Percentiles rank a stretch among this genome's conserved stretches.
phyloP scores from a whole-genome alignment of 2,113 vertebrate genomes.

The Thamnophis sirtalis region DNA sequence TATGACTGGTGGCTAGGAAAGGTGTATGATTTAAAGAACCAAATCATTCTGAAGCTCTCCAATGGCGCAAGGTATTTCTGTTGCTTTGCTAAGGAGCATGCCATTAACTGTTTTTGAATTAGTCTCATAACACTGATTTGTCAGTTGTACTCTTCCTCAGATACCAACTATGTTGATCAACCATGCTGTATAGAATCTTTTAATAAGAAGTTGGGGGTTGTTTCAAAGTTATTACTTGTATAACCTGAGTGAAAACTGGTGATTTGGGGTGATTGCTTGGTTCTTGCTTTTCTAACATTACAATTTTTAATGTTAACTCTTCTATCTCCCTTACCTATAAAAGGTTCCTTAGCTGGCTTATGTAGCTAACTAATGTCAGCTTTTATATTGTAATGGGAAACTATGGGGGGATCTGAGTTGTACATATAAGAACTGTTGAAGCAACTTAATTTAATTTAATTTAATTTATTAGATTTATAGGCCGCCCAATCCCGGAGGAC shows the following conservation, averaged over 20 bases:
- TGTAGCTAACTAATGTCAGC: background rate
- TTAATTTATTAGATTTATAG: too few relatives aligned
- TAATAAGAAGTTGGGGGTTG: background rate
- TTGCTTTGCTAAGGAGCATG: background rate
- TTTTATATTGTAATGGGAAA: background rate
- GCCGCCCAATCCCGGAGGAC: too few relatives aligned
- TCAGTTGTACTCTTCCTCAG: background rate
- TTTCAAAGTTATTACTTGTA: background rate
- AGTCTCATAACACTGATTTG: background rate
- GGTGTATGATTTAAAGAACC: constrained; percentile 96
- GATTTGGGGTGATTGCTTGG: background rate
- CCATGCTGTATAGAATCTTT: background rate
- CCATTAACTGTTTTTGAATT: background rate
- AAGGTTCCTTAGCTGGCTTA: background rate
- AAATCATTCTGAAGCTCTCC: constrained; percentile 94
- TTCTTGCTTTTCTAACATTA: background rate
- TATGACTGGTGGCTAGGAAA: constrained; percentile 99
- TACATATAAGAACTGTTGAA: background rate
- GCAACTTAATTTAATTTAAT: too few relatives aligned
- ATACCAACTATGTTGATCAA: background rate
- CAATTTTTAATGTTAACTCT: background rate
- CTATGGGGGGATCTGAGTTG: background rate
- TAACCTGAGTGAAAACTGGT: background rate
- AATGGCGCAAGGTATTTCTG: constrained; percentile 89
- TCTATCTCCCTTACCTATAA: background rate